phyloP scores from a whole-genome alignment of 2,797 vertebrate species.

The Taeniopygia guttata region DNA sequence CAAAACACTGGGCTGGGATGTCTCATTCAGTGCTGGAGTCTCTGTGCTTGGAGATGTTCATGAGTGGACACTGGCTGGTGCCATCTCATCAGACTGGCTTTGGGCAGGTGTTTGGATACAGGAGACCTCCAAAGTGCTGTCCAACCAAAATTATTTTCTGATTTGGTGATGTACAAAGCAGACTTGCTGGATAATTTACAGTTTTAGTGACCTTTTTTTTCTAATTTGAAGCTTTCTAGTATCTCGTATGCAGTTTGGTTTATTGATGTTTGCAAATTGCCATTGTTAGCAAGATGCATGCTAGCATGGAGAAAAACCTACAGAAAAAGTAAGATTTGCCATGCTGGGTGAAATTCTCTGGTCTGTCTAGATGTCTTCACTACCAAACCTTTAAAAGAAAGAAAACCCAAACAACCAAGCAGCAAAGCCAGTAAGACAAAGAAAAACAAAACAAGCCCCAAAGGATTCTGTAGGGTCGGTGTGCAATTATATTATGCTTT shows the following conservation, averaged over 20 bases:
- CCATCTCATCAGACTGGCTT: background rate
- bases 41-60: background rate
- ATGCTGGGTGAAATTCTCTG: background rate
- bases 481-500: background rate
- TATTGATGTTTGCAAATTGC: background rate
- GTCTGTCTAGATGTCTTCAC: background rate
- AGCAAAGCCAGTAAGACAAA: background rate
- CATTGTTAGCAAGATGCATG: background rate
- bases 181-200: background rate
- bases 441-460: background rate
- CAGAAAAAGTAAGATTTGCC: background rate
- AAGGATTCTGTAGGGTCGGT: background rate
- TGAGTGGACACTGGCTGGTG: rapidly evolving
- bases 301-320: background rate
- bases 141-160: background rate
- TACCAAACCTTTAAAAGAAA: background rate
- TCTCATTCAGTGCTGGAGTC: rapidly evolving
- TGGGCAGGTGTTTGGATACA: background rate
- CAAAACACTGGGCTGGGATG: background rate
- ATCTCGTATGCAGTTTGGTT: background rate
- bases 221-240: background rate
- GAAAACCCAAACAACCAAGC: background rate
- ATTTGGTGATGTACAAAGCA: background rate
- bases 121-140: background rate
- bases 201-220: background rate